These are phyloP conservation scores for Eupristina koningsbergeri DNA, from an alignment of 1,140 invertebrate species.

Conservation along the genomic window DNA sequence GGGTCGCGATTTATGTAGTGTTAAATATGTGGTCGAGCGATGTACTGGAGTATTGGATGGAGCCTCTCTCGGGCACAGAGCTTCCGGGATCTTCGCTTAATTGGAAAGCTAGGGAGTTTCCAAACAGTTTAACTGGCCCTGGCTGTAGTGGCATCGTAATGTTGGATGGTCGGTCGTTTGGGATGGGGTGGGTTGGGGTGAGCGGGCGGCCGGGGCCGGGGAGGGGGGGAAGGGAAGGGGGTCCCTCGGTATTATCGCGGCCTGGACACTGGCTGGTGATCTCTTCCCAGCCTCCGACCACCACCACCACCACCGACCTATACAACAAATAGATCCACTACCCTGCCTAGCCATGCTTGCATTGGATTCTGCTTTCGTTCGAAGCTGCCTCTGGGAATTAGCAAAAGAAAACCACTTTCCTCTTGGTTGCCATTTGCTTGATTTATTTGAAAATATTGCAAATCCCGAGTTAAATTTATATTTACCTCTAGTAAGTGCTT, in stretches of 20 bases:
- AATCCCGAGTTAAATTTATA: not conserved
- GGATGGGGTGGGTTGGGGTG: too few relatives aligned
- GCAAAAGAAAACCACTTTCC: conserved; percentile 34
- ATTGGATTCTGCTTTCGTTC: conserved; percentile 32
- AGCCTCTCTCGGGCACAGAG: conserved; percentile 48
- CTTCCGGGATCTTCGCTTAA: conserved; percentile 69
- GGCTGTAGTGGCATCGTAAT: conserved; percentile 65
- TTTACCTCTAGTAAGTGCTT: not conserved
- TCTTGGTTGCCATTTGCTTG: not conserved
- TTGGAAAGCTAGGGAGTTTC: conserved; percentile 73
- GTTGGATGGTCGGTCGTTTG: too few relatives aligned
- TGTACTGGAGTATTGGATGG: not conserved
- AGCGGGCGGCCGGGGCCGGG: too few relatives aligned
- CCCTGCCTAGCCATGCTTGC: not conserved
- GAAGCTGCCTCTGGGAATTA: conserved; percentile 42
- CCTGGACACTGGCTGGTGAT: conserved; percentile 57
- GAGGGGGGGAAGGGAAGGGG: too few relatives aligned
- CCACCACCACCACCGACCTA: conserved; percentile 50
- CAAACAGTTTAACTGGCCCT: conserved; percentile 73
- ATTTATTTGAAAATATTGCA: conserved; percentile 6
- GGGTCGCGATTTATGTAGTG: conserved; percentile 71
- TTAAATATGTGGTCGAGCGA: conserved; percentile 70
- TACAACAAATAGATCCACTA: conserved; percentile 55
- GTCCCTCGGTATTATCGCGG: conserved; percentile 60
- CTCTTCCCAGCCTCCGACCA: conserved; percentile 39